Conservation (phyloP, 2,888 invertebrate species). For the Orthosia gracilis region DNA sequence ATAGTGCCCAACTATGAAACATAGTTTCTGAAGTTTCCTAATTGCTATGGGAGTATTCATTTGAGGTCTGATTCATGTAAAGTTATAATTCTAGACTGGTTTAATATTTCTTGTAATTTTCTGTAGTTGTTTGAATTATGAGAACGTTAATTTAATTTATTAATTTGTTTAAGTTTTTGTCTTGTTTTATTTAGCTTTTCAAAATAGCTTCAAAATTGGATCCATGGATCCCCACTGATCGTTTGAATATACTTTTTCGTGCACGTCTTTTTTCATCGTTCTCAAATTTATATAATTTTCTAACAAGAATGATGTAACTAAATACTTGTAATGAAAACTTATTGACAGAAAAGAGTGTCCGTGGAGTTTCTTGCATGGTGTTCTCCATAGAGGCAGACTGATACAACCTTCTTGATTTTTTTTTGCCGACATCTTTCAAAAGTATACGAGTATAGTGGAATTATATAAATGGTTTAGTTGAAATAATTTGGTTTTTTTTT, state of each 20-base stretch:
- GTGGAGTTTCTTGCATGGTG: no score
- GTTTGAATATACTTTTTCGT: neutral
- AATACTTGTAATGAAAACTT: no score
- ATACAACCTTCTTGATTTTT: no score
- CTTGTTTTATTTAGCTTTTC: neutral
- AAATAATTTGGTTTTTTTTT: no score
- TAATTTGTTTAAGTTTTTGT: slow-evolving; percentile 8
- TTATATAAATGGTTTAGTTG: no score
- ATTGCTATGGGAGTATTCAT: slow-evolving; percentile 44
- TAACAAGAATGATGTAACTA: no score
- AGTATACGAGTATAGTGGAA: no score
- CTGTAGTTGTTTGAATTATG: neutral
- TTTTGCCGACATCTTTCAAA: no score
- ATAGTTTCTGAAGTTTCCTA: slow-evolving; percentile 49
- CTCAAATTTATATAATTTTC: no score
- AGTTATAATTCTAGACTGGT: slow-evolving; percentile 26
- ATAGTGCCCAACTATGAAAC: slow-evolving; percentile 51
- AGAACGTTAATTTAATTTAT: slow-evolving; percentile 7
- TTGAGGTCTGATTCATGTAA: slow-evolving; percentile 41
- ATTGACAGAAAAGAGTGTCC: no score
- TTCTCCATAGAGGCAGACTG: no score
- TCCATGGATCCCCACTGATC: neutral
- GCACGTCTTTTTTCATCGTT: neutral
- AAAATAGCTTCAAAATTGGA: neutral
- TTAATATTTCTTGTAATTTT: slow-evolving; percentile 36